phyloP scores from a whole-genome alignment of 2,797 vertebrate genomes.

The Phyllotis vaccarum region DNA sequence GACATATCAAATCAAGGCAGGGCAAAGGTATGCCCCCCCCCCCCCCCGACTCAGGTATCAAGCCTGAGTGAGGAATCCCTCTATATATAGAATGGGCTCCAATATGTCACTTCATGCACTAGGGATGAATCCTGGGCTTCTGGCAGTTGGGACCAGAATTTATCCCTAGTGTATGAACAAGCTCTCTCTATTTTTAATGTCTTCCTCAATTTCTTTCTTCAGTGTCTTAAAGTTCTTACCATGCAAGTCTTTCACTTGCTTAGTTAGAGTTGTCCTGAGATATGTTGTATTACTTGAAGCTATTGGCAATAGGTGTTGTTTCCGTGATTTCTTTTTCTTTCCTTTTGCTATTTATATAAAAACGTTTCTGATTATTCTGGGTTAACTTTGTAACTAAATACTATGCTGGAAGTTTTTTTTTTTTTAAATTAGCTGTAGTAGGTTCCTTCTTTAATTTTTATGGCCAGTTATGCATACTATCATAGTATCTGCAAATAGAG shows the following conservation, averaged over 20 bases:
- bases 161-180: not conserved
- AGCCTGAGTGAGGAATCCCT: too few species aligned
- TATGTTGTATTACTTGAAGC: not conserved
- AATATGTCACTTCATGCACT: too few species aligned
- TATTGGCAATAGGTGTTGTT: not conserved
- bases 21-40: too few species aligned
- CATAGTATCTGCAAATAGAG: not conserved
- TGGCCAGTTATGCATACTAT: not conserved
- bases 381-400: not conserved
- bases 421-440: too few species aligned
- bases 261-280: too few species aligned
- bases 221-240: not conserved
- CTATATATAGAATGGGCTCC: too few species aligned
- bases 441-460: not conserved
- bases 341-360: not conserved
- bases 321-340: not conserved
- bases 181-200: not conserved
- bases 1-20: too few species aligned
- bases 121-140: too few species aligned
- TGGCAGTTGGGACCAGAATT: too few species aligned
- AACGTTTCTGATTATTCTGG: not conserved
- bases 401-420: not conserved
- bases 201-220: not conserved
- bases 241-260: not conserved
- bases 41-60: too few species aligned